These are phyloP conservation scores for Xerus inauris DNA, from an alignment of 2,113 vertebrate species.

Conservation along the genomic window DNA sequence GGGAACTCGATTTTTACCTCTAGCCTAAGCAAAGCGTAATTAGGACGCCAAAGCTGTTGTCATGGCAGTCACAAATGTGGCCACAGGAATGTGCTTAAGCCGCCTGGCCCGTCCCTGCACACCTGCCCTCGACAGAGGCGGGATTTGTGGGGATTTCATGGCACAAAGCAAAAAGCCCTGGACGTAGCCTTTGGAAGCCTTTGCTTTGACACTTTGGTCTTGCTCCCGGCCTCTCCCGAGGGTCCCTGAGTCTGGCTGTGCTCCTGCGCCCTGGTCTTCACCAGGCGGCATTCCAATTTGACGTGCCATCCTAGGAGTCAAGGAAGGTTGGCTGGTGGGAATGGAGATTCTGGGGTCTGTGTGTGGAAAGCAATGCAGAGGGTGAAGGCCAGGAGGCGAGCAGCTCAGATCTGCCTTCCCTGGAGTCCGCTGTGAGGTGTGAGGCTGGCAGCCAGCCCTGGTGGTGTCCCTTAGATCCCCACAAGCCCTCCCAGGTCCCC, in stretches of 20 bases:
- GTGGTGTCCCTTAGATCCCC: not conserved
- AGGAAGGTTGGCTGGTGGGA: too few relatives aligned
- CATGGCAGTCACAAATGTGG: not conserved
- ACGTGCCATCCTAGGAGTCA: not conserved
- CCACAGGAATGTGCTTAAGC: not conserved
- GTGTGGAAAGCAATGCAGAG: not conserved
- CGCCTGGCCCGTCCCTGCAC: not conserved
- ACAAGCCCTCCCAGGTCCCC: not conserved
- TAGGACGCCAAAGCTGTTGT: conserved; percentile 58
- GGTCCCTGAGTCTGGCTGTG: not conserved
- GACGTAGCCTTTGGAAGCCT: not conserved
- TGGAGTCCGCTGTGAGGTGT: not conserved
- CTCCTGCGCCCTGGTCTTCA: not conserved
- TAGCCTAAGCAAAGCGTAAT: conserved; percentile 51
- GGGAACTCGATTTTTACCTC: conserved; percentile 57
- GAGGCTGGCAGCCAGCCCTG: too few relatives aligned
- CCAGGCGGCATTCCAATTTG: not conserved
- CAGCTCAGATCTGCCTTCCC: not conserved
- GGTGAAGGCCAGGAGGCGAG: not conserved
- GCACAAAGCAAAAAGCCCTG: not conserved
- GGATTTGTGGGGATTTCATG: not conserved
- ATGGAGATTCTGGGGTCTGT: not conserved
- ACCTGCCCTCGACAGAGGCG: not conserved
- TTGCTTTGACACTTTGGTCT: not conserved
- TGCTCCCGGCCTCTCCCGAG: not conserved